Conservation (phyloP, 2,113 vertebrate genomes). For the Ciconia maguari region DNA sequence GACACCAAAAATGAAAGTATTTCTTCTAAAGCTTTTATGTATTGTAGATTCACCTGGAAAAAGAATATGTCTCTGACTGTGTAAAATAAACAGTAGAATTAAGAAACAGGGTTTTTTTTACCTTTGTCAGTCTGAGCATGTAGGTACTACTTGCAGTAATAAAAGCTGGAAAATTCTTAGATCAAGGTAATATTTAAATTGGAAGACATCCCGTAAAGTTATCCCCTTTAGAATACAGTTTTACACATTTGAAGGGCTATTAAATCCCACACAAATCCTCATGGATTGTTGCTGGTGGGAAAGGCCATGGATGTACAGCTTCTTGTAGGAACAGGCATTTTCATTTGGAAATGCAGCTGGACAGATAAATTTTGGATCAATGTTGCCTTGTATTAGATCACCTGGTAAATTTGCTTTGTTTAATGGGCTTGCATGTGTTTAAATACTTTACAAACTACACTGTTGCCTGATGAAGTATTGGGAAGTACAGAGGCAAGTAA, state of each 20-base stretch:
- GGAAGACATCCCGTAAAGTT: neutral
- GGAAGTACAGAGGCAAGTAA: neutral
- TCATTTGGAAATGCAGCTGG: neutral
- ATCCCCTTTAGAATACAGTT: neutral
- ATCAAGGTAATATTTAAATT: neutral
- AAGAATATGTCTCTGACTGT: neutral
- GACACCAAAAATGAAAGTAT: neutral
- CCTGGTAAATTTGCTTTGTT: neutral
- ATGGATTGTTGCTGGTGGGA: neutral
- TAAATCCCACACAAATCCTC: neutral
- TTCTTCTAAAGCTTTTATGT: neutral
- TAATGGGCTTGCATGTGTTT: neutral
- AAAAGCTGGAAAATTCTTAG: neutral
- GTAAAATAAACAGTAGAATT: neutral
- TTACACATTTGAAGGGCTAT: neutral
- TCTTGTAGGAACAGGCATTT: neutral
- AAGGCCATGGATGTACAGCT: neutral
- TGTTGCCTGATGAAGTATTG: neutral
- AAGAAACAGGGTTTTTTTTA: fast-evolving
- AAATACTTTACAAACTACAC: neutral
- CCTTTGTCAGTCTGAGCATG: neutral
- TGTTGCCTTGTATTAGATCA: neutral
- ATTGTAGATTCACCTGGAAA: neutral
- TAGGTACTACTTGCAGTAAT: neutral
- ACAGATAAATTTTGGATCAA: neutral